These are phyloP conservation scores for Alectura lathami DNA, from an alignment of 2,113 vertebrate genomes.

Conservation along the genomic window DNA sequence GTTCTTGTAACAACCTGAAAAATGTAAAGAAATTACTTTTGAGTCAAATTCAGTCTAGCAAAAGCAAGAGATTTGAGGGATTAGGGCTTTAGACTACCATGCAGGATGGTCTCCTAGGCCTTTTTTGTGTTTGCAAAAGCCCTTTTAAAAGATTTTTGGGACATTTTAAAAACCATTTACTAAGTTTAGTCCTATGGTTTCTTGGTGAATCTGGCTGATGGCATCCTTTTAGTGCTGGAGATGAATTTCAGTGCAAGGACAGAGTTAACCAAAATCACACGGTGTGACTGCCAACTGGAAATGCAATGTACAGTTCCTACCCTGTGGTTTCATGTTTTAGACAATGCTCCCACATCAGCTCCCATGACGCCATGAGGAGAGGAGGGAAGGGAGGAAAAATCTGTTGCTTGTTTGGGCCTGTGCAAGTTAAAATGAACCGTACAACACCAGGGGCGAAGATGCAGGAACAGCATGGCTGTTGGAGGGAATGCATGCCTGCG, in stretches of 20 bases:
- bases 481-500: background rate
- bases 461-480: background rate
- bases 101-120: background rate
- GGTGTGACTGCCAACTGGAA: background rate
- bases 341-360: background rate
- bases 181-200: background rate
- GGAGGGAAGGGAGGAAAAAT: background rate
- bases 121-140: background rate
- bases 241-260: background rate
- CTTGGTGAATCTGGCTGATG: background rate
- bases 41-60: background rate
- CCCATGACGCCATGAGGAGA: fast-evolving
- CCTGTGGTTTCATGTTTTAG: fast-evolving
- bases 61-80: background rate
- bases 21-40: background rate
- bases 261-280: background rate
- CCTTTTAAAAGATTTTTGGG: background rate
- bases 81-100: background rate
- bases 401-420: background rate
- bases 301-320: background rate
- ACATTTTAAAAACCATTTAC: background rate
- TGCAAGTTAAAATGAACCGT: background rate
- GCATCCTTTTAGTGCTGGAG: background rate
- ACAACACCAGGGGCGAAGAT: background rate
- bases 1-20: background rate